phyloP scores from a whole-genome alignment of 2,797 vertebrate species.

The Danio tinwini region DNA sequence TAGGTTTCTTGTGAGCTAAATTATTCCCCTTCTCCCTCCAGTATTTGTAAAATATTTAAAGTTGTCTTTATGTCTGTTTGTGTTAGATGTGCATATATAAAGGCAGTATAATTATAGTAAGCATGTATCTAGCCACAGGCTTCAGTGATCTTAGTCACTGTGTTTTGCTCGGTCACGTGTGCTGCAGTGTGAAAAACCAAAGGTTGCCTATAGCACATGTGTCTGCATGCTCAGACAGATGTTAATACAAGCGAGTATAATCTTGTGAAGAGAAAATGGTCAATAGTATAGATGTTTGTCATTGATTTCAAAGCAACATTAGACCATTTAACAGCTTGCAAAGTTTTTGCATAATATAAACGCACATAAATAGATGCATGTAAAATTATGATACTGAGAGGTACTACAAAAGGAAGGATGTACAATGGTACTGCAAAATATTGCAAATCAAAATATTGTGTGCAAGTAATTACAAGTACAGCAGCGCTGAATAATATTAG shows the following conservation, averaged over 20 bases:
- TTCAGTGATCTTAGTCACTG: slow-evolving; percentile 33
- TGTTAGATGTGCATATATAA: neutral
- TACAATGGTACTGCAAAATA: too few species aligned
- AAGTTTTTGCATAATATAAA: too few species aligned
- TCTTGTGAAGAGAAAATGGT: neutral
- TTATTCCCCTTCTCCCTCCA: neutral
- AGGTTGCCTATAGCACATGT: neutral
- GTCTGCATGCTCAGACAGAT: neutral
- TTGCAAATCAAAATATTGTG: too few species aligned
- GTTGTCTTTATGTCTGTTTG: neutral
- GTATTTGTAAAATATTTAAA: neutral
- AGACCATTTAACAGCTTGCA: too few species aligned
- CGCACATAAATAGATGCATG: too few species aligned
- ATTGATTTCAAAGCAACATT: too few species aligned
- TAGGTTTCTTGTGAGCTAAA: neutral
- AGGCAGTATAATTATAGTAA: slow-evolving; percentile 5
- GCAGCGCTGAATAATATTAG: too few species aligned
- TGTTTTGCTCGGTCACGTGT: slow-evolving; percentile 28
- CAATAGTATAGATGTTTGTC: neutral
- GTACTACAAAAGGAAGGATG: too few species aligned
- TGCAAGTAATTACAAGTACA: too few species aligned
- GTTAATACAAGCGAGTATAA: neutral
- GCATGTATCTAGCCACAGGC: slow-evolving; percentile 23
- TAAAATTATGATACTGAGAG: too few species aligned
- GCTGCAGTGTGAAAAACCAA: slow-evolving; percentile 8